Conservation (phyloP, 1,140 invertebrate genomes). For the Harlomillsia oculata region DNA sequence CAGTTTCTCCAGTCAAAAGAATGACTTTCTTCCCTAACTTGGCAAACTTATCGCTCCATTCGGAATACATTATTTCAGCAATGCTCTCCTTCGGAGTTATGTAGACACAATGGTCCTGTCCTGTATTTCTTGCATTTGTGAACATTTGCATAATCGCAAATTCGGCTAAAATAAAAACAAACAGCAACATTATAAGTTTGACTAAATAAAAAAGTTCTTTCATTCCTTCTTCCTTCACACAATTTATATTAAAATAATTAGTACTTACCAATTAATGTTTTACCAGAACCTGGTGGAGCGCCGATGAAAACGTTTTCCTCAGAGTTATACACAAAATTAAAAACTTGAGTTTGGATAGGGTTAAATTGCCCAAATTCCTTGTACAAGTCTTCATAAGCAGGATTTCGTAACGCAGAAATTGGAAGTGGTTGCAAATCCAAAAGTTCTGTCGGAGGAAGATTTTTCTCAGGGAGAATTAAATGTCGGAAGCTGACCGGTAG, state of each 20-base stretch:
- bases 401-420: constrained; percentile 68
- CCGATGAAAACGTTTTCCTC: constrained; percentile 99
- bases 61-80: constrained; percentile 79
- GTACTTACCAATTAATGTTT: constrained; percentile 90
- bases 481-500: constrained; percentile 96
- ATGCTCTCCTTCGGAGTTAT: constrained; percentile 83
- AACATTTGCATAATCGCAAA: constrained; percentile 89
- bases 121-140: constrained; percentile 51
- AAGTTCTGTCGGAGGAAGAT: constrained; percentile 92
- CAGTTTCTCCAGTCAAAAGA: constrained; percentile 93
- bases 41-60: constrained; percentile 86
- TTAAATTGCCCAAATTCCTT: constrained; percentile 88
- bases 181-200: no score
- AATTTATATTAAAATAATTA: no score
- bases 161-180: no score
- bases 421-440: constrained; percentile 95
- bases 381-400: constrained; percentile 77
- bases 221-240: no score
- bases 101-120: constrained; percentile 67
- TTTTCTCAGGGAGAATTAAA: constrained; percentile 95
- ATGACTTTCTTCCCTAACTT: constrained; percentile 79
- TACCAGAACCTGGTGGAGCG: constrained; percentile 90
- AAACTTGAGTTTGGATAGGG: constrained; percentile 98
- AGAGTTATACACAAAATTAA: constrained; percentile 96
- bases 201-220: no score